Base-by-base conservation (phyloP, 1,140 invertebrate species). In the Caerostris darwini region DNA sequence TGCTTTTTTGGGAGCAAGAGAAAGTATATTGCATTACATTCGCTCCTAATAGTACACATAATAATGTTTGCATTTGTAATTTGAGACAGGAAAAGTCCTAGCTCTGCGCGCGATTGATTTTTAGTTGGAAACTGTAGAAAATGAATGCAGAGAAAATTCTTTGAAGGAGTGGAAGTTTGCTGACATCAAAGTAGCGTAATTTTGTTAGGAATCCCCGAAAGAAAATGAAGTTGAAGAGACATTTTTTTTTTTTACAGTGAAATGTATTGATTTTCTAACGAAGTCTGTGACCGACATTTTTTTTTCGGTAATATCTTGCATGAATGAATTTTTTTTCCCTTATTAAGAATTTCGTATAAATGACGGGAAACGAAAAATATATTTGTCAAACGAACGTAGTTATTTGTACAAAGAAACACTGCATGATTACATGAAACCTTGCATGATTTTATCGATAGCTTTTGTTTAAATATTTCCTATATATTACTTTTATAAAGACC, bases 11-110 rank as follows among this genome's bases (percentile, higher is more conserved):
- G 7, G 10, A 56, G 5, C 34, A 67, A 69, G 87, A 71, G 87
- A 17, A 89, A 57, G 87, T 89, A 69, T 71, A 83, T 83, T 92
- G 34, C 77, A 77, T 59, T 83, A 83, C 57, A 82, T 67, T n/a
- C 34, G 50, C 58, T 54, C 59, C 71, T 83, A 85, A 85, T 92
- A 92, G 61, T 34, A 89, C 14, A 53, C 54, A 61, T 92, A 92
- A 92, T 92, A 92, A 85, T 53, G 90, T 92, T 92, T 92, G 90
- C 90, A 92, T 92, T 83, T 61, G 61, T 89, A 67, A 89, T 87
- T 87, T 64, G 34, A 87, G 54, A 34, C 19, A 10, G 8, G 57
- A 14, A 19, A 50, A 56, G 19, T 19, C 34, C 85, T 17, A 56
- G 50, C 14, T 19, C 17, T 10, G 12, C 59, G 58, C 56, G 61